Base-by-base conservation (phyloP, 2,888 invertebrate genomes). In the Drosophila quinaria region DNA sequence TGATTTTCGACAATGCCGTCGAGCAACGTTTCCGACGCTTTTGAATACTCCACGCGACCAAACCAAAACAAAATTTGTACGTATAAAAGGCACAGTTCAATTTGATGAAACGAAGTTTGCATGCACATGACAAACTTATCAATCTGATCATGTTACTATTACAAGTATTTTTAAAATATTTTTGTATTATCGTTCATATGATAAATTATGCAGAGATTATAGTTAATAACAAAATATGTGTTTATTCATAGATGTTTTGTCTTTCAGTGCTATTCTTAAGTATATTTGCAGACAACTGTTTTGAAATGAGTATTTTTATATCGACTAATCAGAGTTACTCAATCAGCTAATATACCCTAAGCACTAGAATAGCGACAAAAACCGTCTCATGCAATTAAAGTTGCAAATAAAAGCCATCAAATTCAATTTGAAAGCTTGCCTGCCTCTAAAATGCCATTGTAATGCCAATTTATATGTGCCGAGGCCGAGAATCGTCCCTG, bases 401-500 rank as follows among this genome's bases (percentile, higher is more conserved):
- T 64, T 61, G 69, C 68, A 78, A 76, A 76, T 69, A 86, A 82
- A 70, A 73, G 52, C 64, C 71, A 72, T 77, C 74, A 86, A 79
- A 85, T 73, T 80, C 74, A 83, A 78, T 83, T 83, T 78, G 56
- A 63, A 63, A 49, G 13, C 50, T 60, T 10, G 10, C 46, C n/a
- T 54, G 52, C 49, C 61, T 46, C 47, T 39, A 33, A 52, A 72
- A 33, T 19, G 74, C 41, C 47, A 33, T 15, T 49, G n/a, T 62
- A 54, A 74, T 79, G 77, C 68, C 70, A 78, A 81, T 78, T 77
- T 76, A 74, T 81, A 70, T 81, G 68, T 77, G 84, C 71, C 74
- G 63, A 59, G 80, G n/a, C n/a, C 37, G 37, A 13, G 69, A 69
- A 59, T 74, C 25, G 75, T 60, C 62, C 64, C 54, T 31, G 60